Evolutionary conservation across 2,797 vertebrate species (phyloP).

Genomic region (Sylvia borin): DNA sequence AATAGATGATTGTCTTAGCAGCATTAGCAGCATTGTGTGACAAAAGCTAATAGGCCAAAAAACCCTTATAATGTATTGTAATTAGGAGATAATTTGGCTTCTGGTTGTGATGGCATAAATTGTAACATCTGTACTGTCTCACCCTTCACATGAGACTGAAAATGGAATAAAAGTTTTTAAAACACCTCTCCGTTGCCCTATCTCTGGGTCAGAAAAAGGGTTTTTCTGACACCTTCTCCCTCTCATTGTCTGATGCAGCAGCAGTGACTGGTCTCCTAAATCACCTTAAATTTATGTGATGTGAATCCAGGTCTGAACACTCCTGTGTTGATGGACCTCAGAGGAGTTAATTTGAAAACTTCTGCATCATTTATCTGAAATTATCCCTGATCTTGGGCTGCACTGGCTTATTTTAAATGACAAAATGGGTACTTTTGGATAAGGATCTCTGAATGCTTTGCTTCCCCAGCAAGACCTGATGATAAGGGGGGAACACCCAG

Average conservation of each 20-base stretch:
- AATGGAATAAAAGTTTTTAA: background rate
- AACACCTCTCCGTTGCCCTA: background rate
- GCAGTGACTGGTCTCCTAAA: background rate
- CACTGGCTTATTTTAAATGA: background rate
- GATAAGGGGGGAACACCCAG: background rate
- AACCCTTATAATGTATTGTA: background rate
- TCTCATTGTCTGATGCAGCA: background rate
- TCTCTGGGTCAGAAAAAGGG: background rate
- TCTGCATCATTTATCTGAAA: rapidly evolving
- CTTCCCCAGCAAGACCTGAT: background rate
- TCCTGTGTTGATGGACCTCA: background rate
- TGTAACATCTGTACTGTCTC: background rate
- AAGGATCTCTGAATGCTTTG: background rate
- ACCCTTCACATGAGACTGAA: background rate
- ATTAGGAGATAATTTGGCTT: background rate
- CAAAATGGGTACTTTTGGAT: background rate
- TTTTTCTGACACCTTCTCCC: background rate
- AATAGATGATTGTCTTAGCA: background rate
- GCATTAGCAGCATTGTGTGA: background rate
- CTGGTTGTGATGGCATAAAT: background rate
- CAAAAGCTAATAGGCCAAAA: background rate
- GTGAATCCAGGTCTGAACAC: background rate
- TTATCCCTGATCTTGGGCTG: background rate
- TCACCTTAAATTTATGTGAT: background rate
- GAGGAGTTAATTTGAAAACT: background rate